Base-by-base conservation (phyloP, 2,113 vertebrate genomes). In the Myotis davidii region DNA sequence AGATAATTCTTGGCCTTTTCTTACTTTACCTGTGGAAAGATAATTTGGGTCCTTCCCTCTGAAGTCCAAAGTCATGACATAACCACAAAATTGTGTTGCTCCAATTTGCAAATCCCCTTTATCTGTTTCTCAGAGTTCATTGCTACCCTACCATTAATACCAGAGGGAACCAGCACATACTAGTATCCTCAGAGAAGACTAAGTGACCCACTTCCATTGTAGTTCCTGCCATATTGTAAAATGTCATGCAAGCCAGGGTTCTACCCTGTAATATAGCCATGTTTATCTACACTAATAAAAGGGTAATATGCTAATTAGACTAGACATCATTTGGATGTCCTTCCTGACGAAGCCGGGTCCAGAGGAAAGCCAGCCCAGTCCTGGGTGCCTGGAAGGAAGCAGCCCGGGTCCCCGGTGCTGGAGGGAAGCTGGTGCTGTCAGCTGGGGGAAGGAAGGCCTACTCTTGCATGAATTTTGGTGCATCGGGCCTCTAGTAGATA, bases 11-110 rank as follows among this genome's bases (percentile, higher is more conserved):
- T 94, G 85, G 42, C 25, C 52, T 82, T 81, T 88, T 27, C 17
- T 18, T 90, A 25, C 45, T 45, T 77, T 73, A 86, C 45, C 34
- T 76, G 32, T 59, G 4, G 27, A 94, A 45, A 67, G 34, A 70
- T 73, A 93, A 91, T 76, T 87, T 85, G 27, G 21, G 2, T 67
- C 56, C 32, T 90, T 92, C 91, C 39, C 52, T 72, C 39, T 76
- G 29, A 94, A 94, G 23, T 79, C 34, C 17, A 90, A 96, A 94
- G 54, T 70, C 6, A 54, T 52, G 34, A 39, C 34, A 77, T 90
- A 96, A 84, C 27, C 17, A 78, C 17, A 84, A 73, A 82, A 17
- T 61, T 87, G 10, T 37, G 29, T 59, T 90, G 25, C 9, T 92
- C 7, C 12, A 37, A 25, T 83, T 25, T 79, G 37, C 17, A 76